Evolutionary conservation across 2,113 vertebrate species (phyloP).

Genomic region (Phrynosoma platyrhinos): DNA sequence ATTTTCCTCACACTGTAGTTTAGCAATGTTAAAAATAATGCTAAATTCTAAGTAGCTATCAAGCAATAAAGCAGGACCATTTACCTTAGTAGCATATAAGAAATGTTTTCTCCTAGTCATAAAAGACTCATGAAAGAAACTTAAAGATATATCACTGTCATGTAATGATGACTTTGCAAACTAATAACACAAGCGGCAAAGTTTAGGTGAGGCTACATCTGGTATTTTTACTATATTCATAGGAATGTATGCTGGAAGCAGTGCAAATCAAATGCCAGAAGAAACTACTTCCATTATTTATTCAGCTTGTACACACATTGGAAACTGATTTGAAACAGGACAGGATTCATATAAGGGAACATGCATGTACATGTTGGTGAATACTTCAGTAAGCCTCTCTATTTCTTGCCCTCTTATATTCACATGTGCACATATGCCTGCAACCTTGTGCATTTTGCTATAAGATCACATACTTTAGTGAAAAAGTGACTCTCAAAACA

Average conservation of each 20-base stretch:
- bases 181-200: constrained; percentile 71
- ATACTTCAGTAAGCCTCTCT: background rate
- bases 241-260: constrained; percentile 56
- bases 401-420: background rate
- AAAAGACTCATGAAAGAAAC: constrained; percentile 81
- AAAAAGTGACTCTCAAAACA: background rate
- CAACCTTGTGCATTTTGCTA: background rate
- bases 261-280: constrained; percentile 53
- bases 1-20: constrained; percentile 78
- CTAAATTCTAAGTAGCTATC: constrained; percentile 84
- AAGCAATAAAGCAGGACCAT: constrained; percentile 83
- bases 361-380: background rate
- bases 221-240: constrained; percentile 13
- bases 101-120: constrained; percentile 78
- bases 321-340: background rate
- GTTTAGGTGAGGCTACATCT: constrained; percentile 71
- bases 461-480: background rate
- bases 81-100: constrained; percentile 78
- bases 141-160: constrained; percentile 80
- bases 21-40: constrained; percentile 81
- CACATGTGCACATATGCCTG: background rate
- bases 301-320: constrained; percentile 25
- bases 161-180: constrained; percentile 79
- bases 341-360: background rate
- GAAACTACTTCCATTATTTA: constrained; percentile 54